Evolutionary conservation across 2,113 vertebrate genomes (phyloP), one percentile per base, ranked within the genome.

Genomic region (Lepisosteus osseus): DNA sequence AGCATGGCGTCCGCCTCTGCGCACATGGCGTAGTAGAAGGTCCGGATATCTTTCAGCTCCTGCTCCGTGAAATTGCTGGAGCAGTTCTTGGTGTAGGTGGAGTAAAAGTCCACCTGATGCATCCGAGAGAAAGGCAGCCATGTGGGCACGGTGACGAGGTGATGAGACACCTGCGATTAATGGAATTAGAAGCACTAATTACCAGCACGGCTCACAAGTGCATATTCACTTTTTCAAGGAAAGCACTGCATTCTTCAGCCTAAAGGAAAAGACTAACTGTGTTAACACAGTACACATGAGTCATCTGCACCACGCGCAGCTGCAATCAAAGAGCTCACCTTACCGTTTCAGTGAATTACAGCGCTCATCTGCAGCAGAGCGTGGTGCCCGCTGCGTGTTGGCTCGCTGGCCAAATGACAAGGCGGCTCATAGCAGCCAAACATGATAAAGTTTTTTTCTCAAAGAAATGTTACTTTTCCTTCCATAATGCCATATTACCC

Each of bases 21-120:
- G 86, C 97, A 99, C 97, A 99, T 98, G 67, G 97, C 96, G 70
- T 98, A 99, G 86, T 99, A 99, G 88, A 93, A 95, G 40, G 93
- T 91, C 75, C 96, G 88, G 67, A 98, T 96, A 74, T 84, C 83
- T 86, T 73, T 91, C 68, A 99, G 87, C 89, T 99, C 96, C 74
- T 93, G 78, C 29, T 91, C 68, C 70, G 95, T 94, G 84, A 99
- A 99, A 67, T 78, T 74, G 9, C 88, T 85, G n/a, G 95, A 97
- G 86, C 97, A 99, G 76, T 99, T 99, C 89, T 99, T 99, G 71
- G 95, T 96, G 65, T 93, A 92, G 0, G 95, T 95, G 59, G 97
- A 95, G 76, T 99, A 99, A 87, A 92, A 96, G 84, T 99, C 97
- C 75, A 95, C 86, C 67, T 94, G 92, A 79, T 99, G 96, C 94